Evolutionary conservation across 2,888 invertebrate species (phyloP), one percentile per base, ranked within the genome.

Genomic region (Uropetala carovei): DNA sequence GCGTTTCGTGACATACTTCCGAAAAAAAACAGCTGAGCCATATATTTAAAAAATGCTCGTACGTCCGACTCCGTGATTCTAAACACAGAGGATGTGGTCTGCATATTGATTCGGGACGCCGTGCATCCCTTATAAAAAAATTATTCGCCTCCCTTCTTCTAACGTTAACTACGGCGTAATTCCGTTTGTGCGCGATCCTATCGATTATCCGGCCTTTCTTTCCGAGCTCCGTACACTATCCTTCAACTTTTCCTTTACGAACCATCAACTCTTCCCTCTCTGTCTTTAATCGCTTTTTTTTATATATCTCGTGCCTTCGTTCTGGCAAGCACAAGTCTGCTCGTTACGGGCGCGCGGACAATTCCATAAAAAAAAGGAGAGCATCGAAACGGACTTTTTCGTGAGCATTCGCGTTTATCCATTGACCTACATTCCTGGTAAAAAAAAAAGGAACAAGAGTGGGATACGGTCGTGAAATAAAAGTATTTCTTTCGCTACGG

Each of bases 281-380:
- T 27, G 22, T 27, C 75, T 43, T 75, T 75, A 75, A 75, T 75
- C 27, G 22, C 22, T 75, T 22, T 60, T 60, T 60, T 75, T 75
- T 75, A 27, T 27, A 75, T 27, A 27, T 27, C 75, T 27, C 75
- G 75, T 75, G 4, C 75, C 27, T 27, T 75, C 75, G 27, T 75
- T 75, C 75, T 75, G 75, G 75, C 75, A 13, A 75, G 27, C 27
- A 43, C 43, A 43, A 10, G 75, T 75, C 75, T 27, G 75, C 27
- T 75, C 75, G 75, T 75, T 75, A 75, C 9, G 75, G 27, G 75
- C 75, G 75, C 75, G 75, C 22, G 75, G 75, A 75, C 75, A 75
- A 75, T 75, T 75, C 75, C 27, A 75, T 75, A 75, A 75, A 27
- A 75, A 75, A 75, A 13, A 75, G 43, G 43, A 43, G 75, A 75